Evolutionary conservation across 2,888 invertebrate species (phyloP).

Genomic region (Tinea semifulvella): DNA sequence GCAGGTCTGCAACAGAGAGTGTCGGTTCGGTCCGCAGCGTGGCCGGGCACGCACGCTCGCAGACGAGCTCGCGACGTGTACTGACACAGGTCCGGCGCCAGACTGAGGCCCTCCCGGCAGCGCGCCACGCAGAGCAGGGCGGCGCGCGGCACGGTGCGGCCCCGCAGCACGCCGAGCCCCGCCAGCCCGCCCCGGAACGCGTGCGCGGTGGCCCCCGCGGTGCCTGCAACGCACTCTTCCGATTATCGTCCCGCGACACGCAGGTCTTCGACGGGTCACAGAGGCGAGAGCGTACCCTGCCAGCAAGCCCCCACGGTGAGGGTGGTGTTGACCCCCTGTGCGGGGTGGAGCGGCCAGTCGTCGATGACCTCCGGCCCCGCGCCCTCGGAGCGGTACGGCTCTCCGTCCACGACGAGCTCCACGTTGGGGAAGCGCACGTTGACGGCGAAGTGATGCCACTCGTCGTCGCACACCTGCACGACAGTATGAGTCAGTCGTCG

Average conservation of each 20-base stretch:
- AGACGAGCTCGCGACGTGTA: conserved; percentile 38
- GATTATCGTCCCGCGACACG: not conserved
- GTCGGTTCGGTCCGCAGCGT: too few relatives aligned
- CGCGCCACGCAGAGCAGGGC: conserved; percentile 81
- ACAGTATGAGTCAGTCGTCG: too few relatives aligned
- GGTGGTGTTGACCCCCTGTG: conserved; percentile 92
- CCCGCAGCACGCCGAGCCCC: conserved; percentile 81
- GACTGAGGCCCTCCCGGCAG: conserved; percentile 81
- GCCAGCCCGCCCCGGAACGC: conserved; percentile 90
- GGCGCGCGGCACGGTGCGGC: conserved; percentile 76
- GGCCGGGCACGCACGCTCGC: too few relatives aligned
- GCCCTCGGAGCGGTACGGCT: conserved; percentile 59
- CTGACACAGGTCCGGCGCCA: conserved; percentile 66
- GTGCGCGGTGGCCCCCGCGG: conserved; percentile 90
- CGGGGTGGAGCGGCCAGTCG: conserved; percentile 98
- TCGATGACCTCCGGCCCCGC: conserved; percentile 96
- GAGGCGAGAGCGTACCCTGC: conserved; percentile 80
- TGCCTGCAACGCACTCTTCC: conserved; percentile 70
- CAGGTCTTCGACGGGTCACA: conserved; percentile 13
- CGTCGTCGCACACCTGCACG: conserved; percentile 91
- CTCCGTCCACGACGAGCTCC: conserved; percentile 89
- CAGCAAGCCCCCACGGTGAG: conserved; percentile 97
- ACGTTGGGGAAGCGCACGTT: conserved; percentile 93
- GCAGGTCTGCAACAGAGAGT: conserved; percentile 65
- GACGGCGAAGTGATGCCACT: conserved; percentile 98